Conservation (phyloP, 2,888 invertebrate genomes). For the Eupeodes luniger region DNA sequence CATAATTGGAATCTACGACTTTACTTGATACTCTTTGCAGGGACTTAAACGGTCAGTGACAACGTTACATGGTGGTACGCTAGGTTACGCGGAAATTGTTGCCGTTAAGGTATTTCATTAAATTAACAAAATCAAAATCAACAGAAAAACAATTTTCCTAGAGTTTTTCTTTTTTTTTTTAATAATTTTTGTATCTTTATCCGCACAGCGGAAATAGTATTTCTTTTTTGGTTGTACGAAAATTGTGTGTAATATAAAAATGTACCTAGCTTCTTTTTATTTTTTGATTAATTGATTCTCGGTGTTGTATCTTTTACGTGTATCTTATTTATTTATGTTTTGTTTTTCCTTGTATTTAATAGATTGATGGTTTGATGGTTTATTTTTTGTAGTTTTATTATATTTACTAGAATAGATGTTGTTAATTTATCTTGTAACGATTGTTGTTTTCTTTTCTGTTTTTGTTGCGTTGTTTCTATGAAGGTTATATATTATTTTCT, state of each 20-base stretch:
- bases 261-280: conserved; percentile 38
- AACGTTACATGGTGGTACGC: conserved; percentile 93
- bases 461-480: conserved; percentile 35
- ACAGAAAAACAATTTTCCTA: background rate
- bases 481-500: conserved; percentile 46
- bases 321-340: conserved; percentile 13
- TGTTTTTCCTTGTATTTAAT: conserved; percentile 16
- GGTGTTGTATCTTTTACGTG: conserved; percentile 30
- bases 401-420: conserved; percentile 41
- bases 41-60: conserved; percentile 97
- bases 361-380: conserved; percentile 27
- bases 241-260: background rate
- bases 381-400: conserved; percentile 53
- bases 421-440: conserved; percentile 60
- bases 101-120: conserved; percentile 94
- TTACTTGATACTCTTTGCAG: conserved; percentile 83
- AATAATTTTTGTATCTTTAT: background rate
- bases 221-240: conserved; percentile 37
- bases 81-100: conserved; percentile 97
- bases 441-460: conserved; percentile 33
- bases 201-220: conserved; percentile 12
- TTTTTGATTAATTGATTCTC: conserved; percentile 65
- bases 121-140: conserved; percentile 6
- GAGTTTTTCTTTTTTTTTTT: conserved; percentile 1
- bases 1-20: conserved; percentile 58